Percentiles rank a stretch among this genome's conserved stretches.
phyloP scores from a whole-genome alignment of 2,888 invertebrate genomes.

The Cantharis rustica region DNA sequence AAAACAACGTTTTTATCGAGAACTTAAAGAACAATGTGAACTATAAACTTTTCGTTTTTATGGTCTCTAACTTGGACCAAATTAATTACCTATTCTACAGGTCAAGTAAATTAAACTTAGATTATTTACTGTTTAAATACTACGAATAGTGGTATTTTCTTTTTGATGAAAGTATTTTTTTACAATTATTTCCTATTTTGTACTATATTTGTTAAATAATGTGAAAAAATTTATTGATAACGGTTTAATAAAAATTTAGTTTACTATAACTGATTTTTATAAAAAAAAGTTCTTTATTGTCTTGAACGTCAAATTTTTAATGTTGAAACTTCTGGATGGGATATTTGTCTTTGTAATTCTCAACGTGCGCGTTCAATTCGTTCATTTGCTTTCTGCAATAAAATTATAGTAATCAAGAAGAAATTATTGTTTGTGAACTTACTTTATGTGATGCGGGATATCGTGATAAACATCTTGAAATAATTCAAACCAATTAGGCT shows the following conservation, averaged over 20 bases:
- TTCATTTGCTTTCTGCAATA: conserved; percentile 75
- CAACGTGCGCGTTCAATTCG: conserved; percentile 81
- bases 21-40: neutral
- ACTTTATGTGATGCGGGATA: conserved; percentile 79
- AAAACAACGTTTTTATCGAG: neutral
- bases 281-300: neutral
- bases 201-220: neutral
- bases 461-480: conserved; percentile 90
- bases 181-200: neutral
- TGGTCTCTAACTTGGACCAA: neutral
- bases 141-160: neutral
- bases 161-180: neutral
- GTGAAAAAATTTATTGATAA: neutral
- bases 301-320: neutral
- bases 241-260: neutral
- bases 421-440: conserved; percentile 40
- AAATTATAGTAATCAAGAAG: neutral
- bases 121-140: neutral
- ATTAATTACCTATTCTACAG: neutral
- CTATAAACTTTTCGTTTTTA: neutral
- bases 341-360: conserved; percentile 84
- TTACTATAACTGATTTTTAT: neutral
- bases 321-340: conserved; percentile 61
- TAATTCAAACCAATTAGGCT: conserved; percentile 88
- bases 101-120: neutral